These are phyloP conservation scores for Protonemura montana DNA, from an alignment of 2,888 invertebrate species.

Conservation along the genomic window DNA sequence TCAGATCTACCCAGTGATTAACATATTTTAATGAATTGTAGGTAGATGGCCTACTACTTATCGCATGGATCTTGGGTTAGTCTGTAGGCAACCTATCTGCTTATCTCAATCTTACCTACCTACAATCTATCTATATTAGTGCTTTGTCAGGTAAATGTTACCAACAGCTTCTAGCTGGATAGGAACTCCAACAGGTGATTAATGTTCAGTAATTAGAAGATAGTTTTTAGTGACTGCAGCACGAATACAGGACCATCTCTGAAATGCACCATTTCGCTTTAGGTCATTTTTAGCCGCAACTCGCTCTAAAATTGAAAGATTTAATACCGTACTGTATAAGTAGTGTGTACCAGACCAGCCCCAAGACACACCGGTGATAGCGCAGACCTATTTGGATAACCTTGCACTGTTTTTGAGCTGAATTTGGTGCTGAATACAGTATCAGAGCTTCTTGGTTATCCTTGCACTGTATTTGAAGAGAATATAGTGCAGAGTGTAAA, in stretches of 20 bases:
- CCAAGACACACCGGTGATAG: background rate
- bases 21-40: background rate
- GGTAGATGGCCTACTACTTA: conserved; percentile 12
- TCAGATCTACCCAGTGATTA: background rate
- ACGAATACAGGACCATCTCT: background rate
- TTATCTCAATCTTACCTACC: background rate
- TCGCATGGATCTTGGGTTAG: background rate
- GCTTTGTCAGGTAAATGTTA: background rate
- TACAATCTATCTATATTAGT: background rate
- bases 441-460: too few species aligned
- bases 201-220: background rate
- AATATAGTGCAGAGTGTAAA: background rate
- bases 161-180: background rate
- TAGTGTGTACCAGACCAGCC: background rate
- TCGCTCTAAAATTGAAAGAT: background rate
- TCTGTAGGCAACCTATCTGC: background rate
- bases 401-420: background rate
- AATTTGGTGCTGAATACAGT: background rate
- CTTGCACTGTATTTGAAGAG: too few species aligned
- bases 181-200: background rate
- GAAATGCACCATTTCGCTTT: background rate
- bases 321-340: background rate
- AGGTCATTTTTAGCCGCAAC: background rate
- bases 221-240: background rate
- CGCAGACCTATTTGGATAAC: background rate